These are phyloP conservation scores for Scotopteryx bipunctaria DNA, from an alignment of 2,888 invertebrate genomes.

Conservation along the genomic window DNA sequence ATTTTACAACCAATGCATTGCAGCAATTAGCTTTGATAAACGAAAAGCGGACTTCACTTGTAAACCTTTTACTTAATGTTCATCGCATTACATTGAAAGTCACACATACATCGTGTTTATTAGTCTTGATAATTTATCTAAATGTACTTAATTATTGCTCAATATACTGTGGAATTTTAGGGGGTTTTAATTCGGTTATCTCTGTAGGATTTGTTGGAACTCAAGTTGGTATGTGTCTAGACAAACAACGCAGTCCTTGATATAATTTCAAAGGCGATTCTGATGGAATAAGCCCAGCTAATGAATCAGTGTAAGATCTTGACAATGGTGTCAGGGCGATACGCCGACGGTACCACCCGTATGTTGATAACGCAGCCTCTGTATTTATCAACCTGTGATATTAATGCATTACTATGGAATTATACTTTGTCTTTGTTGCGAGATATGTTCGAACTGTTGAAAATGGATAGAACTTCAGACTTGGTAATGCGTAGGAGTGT, in stretches of 20 bases:
- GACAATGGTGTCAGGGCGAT: constrained; percentile 71
- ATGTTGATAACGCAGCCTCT: constrained; percentile 73
- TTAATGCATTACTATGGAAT: constrained; percentile 40
- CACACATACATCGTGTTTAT: constrained; percentile 16
- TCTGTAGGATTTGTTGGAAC: constrained; percentile 18
- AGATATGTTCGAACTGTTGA: constrained; percentile 30
- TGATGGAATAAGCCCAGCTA: constrained; percentile 57
- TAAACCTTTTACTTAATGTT: constrained; percentile 39
- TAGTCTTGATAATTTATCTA: constrained; percentile 31
- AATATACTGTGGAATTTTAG: constrained; percentile 20
- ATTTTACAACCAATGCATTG: constrained; percentile 50
- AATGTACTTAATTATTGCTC: constrained; percentile 8
- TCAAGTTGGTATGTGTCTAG: constrained; percentile 39
- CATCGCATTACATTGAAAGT: constrained; percentile 33
- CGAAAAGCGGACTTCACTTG: constrained; percentile 34
- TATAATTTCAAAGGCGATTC: constrained; percentile 53
- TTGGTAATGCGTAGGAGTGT: constrained; percentile 12
- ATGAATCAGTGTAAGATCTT: constrained; percentile 57
- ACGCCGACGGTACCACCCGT: constrained; percentile 65
- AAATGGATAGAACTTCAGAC: constrained; percentile 4
- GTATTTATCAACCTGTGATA: constrained; percentile 37
- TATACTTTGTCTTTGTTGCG: constrained; percentile 28
- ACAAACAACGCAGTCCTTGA: constrained; percentile 66
- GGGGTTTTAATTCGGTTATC: constrained; percentile 23
- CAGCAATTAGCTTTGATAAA: constrained; percentile 50